These are phyloP conservation scores for Scaptomyza caliginosa DNA, from an alignment of 2,888 invertebrate genomes.

Conservation along the genomic window DNA sequence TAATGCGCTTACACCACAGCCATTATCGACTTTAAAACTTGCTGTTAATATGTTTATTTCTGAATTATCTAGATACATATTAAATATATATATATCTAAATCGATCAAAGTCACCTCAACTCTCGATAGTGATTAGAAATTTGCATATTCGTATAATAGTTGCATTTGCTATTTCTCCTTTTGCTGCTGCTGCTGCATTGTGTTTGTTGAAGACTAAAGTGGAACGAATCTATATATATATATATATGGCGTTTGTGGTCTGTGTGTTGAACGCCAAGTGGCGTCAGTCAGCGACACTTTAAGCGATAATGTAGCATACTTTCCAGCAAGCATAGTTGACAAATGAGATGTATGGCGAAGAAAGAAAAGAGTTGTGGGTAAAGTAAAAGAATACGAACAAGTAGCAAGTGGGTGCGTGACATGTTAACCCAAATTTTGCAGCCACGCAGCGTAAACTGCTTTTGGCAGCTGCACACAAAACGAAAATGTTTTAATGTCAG, in stretches of 20 bases:
- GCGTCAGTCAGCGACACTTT: constrained; percentile 63
- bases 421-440: constrained; percentile 80
- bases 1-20: not conserved
- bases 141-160: not conserved
- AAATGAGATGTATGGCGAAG: not conserved
- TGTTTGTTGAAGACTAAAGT: not conserved
- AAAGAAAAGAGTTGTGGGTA: not conserved
- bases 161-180: not conserved
- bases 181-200: not conserved
- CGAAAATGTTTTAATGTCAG: constrained; percentile 71
- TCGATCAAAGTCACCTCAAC: not conserved
- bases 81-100: not conserved
- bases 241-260: not conserved
- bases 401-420: constrained; percentile 67
- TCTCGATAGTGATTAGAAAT: constrained; percentile 7
- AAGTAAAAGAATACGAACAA: not conserved
- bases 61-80: not conserved
- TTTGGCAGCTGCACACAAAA: constrained; percentile 73
- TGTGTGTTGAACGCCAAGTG: constrained; percentile 51
- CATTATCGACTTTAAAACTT: not conserved
- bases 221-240: too few relatives aligned
- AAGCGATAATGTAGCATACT: constrained; percentile 69
- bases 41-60: not conserved
- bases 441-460: constrained; percentile 63
- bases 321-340: constrained; percentile 28